Percentiles rank a stretch among this genome's conserved stretches.
phyloP scores from a whole-genome alignment of 2,797 vertebrate species.

The Gallirallus australis region DNA sequence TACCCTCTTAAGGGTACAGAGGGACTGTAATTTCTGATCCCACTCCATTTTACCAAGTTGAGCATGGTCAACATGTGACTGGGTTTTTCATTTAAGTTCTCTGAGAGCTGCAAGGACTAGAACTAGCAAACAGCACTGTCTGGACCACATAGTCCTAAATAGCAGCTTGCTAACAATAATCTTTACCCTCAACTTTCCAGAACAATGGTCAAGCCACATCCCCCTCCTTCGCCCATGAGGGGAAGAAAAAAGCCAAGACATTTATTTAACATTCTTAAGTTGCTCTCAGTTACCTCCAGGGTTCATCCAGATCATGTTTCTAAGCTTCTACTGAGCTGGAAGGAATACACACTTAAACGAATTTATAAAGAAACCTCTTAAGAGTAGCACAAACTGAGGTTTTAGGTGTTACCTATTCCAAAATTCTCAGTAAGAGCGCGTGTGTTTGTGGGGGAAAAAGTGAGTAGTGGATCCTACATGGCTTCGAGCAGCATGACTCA shows the following conservation, averaged over 20 bases:
- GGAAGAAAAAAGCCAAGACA: not conserved
- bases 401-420: constrained; percentile 16
- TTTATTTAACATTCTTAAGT: not conserved
- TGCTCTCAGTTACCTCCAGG: constrained; percentile 1
- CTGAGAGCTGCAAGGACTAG: not conserved
- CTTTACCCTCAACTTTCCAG: constrained; percentile 29
- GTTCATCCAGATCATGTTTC: not conserved
- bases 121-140: not conserved
- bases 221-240: not conserved
- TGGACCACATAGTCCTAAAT: constrained; percentile 31
- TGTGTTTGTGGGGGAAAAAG: constrained; percentile 43
- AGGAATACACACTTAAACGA: not conserved
- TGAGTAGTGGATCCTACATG: constrained; percentile 7
- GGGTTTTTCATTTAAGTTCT: not conserved
- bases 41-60: not conserved
- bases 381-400: not conserved
- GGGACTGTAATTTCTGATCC: constrained; percentile 29
- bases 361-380: not conserved
- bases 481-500: constrained; percentile 50
- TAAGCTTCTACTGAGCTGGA: not conserved
- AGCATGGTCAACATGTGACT: not conserved
- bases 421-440: constrained; percentile 2
- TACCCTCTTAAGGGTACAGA: not conserved
- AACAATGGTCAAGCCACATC: constrained; percentile 56
- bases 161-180: constrained; percentile 42